Percentiles rank a stretch among this genome's conserved stretches.
Conservation (phyloP, 2,797 vertebrate genomes). For the Neoniphon sammara region DNA sequence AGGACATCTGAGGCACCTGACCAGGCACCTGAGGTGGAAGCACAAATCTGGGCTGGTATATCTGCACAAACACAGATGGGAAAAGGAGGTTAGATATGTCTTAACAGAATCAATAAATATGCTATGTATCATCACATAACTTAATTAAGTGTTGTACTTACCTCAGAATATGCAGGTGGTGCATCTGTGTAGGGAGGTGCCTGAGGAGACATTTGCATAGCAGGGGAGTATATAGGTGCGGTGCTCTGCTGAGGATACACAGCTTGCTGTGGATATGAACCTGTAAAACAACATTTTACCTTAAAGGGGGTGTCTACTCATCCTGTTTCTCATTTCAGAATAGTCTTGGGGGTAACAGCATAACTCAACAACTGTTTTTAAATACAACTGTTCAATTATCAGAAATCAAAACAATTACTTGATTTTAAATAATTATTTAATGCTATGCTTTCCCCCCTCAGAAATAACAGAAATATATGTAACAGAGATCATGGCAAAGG, state of each 20-base stretch:
- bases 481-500: too few species aligned
- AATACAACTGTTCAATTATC: too few species aligned
- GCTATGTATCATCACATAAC: neutral
- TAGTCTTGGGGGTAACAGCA: neutral
- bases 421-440: neutral
- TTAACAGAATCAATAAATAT: neutral
- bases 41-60: slow-evolving; percentile 95
- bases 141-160: slow-evolving; percentile 63
- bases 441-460: neutral
- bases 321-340: neutral
- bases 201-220: slow-evolving; percentile 91
- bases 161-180: slow-evolving; percentile 96
- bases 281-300: slow-evolving; percentile 77
- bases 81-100: slow-evolving; percentile 6
- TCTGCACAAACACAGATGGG: slow-evolving; percentile 75
- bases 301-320: neutral
- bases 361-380: too few species aligned
- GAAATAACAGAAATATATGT: neutral
- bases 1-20: slow-evolving; percentile 91
- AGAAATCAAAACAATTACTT: neutral
- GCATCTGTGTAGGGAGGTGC: slow-evolving; percentile 94
- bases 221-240: slow-evolving; percentile 88
- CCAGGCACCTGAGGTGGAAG: slow-evolving; percentile 87
- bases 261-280: slow-evolving; percentile 90
- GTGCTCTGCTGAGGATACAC: slow-evolving; percentile 91